Evolutionary conservation across 2,888 invertebrate species (phyloP), one percentile per base, ranked within the genome.

Genomic region (Seira ritae): DNA sequence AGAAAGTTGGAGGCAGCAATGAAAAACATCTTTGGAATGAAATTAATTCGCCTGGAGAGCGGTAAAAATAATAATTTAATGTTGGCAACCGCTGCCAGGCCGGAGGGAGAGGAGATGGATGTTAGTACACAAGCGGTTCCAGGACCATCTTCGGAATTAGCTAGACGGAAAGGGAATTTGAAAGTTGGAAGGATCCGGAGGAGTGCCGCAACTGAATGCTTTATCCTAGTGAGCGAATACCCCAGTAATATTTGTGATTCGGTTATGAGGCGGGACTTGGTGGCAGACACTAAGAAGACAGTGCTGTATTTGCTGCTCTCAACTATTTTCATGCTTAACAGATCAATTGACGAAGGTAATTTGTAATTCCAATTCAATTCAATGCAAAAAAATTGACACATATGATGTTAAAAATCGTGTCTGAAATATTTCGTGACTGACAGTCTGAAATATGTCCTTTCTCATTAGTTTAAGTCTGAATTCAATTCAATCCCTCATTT

Each of bases 281-380:
- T 86, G 8, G 55, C 31, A 0, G 82, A 86, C 24, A 74, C 60
- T 20, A 86, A 86, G 71, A 79, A 84, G 19, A 76, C 84, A 24
- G 55, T 85, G 1, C 76, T 88, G 1, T 86, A 81, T 46, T 42
- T 87, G 22, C 60, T 86, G 20, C 69, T 89, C 2, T 15, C 82
- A 8, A 67, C 83, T 3, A 86, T 80, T 24, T 88, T 87, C 55
- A 88, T 88, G 87, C 74, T 85, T 1, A 82, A 84, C 15, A 60
- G 81, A 2, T 24, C 80, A 1, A 78, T 89, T n/a, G 87, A 87
- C 15, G 88, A 89, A 87, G 88, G 88, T 89, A 65, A 31, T 31
- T 31, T 42, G 23, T 31, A 4, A 31, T 8, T 31, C 31, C n/a
- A n/a, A n/a, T 31, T 31, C 8, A 4, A 31, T 31, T 70, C 60